Base-by-base conservation (phyloP, 1,140 invertebrate genomes). In the Zaprionus tsacasi region DNA sequence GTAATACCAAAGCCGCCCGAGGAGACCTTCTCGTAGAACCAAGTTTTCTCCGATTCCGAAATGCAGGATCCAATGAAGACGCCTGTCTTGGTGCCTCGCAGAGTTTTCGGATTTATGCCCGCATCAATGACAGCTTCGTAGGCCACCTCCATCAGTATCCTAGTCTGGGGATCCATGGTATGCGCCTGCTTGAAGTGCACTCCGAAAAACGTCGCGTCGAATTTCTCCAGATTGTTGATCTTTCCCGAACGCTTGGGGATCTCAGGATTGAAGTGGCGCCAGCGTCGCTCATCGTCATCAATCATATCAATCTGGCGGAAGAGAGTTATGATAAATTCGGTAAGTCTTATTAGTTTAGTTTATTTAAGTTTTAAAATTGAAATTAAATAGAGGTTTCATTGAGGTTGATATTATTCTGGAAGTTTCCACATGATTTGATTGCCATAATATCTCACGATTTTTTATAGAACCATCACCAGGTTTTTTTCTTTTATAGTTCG, bases 61-160 rank as follows among this genome's bases (percentile, higher is more conserved):
- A 96, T 95, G 90, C 95, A 96, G 0, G 95, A 94, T 11, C 96
- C 97, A 57, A 97, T 93, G 81, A 95, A 97, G 3, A 98, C 96
- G 21, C 96, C 97, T 2, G 96, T 97, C 80, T 94, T 96, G 3
- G 94, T 94, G n/a, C 95, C 96, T 60, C 94, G 93, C 7, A 97
- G 82, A 50, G 91, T 93, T 64, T 92, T 93, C 17, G 92, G 92
- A 69, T 92, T 93, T 1, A 93, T 78, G 35, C 92, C 93, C 38
- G 93, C 91, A 60, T 90, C 92, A 25, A 93, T 78, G 7, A 94
- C 83, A 21, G 93, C 92, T 76, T 94, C 93, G 52, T 93, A 94
- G 7, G 91, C 91, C 2, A 76, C 76, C 79, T 94, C 93, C 13
- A 94, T 88, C 25, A 95, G 70, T 45, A 94, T 82, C 55, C 94